phyloP scores from a whole-genome alignment of 64 coral and sea anemone species.

The Actinia equina region DNA sequence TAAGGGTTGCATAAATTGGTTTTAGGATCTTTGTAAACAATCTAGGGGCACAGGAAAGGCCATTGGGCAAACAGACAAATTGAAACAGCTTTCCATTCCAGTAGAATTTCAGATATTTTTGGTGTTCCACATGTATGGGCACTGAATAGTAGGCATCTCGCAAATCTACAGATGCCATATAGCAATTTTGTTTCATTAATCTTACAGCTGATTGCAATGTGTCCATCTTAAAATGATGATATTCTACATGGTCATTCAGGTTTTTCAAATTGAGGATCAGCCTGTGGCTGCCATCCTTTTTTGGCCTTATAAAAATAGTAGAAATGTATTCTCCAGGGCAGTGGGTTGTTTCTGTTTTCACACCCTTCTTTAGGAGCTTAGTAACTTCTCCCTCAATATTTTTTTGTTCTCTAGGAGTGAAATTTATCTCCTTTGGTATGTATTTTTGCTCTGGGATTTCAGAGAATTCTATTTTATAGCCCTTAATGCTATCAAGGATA shows the following conservation, averaged over 20 bases:
- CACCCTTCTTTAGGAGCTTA: conserved; percentile 31
- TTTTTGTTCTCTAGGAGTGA: conserved; percentile 20
- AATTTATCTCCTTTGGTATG: conserved; percentile 26
- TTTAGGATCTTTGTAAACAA: conserved; percentile 44
- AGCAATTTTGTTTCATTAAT: conserved; percentile 34
- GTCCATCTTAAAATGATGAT: conserved; percentile 59
- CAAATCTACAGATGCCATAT: conserved; percentile 40
- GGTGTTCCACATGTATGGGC: conserved; percentile 37
- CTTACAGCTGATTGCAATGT: conserved; percentile 27
- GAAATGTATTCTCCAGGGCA: conserved; percentile 18
- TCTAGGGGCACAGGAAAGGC: conserved; percentile 34
- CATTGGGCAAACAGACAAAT: conserved; percentile 29
- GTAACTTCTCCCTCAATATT: conserved; percentile 31
- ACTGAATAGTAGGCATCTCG: neutral
- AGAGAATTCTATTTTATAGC: conserved; percentile 33
- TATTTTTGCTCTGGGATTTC: conserved; percentile 20
- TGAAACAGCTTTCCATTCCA: conserved; percentile 43
- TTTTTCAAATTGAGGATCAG: conserved; percentile 54
- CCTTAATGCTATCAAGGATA: conserved; percentile 31
- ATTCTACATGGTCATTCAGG: conserved; percentile 46
- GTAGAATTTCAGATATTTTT: conserved; percentile 33
- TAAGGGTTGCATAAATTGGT: conserved; percentile 25
- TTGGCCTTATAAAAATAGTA: conserved; percentile 1
- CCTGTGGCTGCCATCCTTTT: conserved; percentile 2
- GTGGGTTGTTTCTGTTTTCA: conserved; percentile 12